Percentiles rank a stretch among this genome's conserved stretches.
Evolutionary conservation across 2,888 invertebrate species (phyloP).

Genomic region (Megamerina dolium): DNA sequence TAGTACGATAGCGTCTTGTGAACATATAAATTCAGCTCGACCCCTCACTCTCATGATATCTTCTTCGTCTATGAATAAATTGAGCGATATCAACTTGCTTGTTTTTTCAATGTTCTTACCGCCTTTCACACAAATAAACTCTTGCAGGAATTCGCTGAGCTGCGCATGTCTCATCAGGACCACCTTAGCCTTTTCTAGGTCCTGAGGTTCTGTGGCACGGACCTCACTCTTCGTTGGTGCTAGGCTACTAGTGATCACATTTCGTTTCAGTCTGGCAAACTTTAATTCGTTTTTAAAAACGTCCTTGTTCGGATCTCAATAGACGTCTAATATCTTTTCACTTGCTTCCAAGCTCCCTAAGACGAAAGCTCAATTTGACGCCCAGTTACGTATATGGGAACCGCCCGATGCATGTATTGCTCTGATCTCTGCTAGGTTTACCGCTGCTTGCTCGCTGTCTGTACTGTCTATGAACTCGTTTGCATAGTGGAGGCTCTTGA

Average conservation of each 20-base stretch:
- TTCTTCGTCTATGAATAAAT: too few relatives aligned
- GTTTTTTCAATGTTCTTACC: too few relatives aligned
- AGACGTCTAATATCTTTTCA: background rate
- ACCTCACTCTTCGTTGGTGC: constrained; percentile 18
- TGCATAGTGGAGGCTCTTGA: constrained; percentile 2
- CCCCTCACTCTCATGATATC: too few relatives aligned
- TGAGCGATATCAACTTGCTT: too few relatives aligned
- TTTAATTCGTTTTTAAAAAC: constrained; percentile 16
- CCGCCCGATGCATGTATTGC: constrained; percentile 4
- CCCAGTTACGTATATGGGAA: constrained; percentile 3
- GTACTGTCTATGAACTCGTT: constrained; percentile 6
- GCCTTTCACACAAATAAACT: too few relatives aligned
- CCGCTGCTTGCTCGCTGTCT: background rate
- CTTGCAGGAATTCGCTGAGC: too few relatives aligned
- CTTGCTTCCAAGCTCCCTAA: background rate
- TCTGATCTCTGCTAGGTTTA: background rate
- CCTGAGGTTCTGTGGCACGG: too few relatives aligned
- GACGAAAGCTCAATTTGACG: constrained; percentile 6
- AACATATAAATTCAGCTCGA: too few relatives aligned
- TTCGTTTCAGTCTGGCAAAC: constrained; percentile 13
- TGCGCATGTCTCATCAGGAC: too few relatives aligned
- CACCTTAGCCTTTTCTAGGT: too few relatives aligned
- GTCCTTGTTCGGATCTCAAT: too few relatives aligned
- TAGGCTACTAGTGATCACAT: constrained; percentile 5
- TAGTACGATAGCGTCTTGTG: too few relatives aligned